Percentiles rank a stretch among this genome's conserved stretches.
Evolutionary conservation across 2,888 invertebrate genomes (phyloP).

Genomic region (Heliconius sara): DNA sequence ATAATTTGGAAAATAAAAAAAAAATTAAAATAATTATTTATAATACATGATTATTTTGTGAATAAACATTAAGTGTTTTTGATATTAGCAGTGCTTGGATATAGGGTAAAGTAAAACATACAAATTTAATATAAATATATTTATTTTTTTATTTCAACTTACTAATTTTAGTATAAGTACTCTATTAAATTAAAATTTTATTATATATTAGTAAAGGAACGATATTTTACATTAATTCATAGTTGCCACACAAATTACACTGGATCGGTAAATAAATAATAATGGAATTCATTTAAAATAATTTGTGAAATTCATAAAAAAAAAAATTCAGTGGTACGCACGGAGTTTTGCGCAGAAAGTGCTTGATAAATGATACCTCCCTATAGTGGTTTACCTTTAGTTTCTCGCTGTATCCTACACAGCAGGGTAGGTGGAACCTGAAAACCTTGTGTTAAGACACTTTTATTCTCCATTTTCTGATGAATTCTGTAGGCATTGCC

Average conservation of each 20-base stretch:
- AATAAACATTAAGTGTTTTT: not conserved
- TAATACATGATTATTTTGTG: not conserved
- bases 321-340: too few species aligned
- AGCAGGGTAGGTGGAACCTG: too few species aligned
- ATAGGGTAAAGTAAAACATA: not conserved
- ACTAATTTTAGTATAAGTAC: conserved; percentile 35
- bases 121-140: conserved; percentile 24
- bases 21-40: too few species aligned
- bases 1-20: not conserved
- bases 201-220: conserved; percentile 6
- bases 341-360: too few species aligned
- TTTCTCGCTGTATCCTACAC: too few species aligned
- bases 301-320: too few species aligned
- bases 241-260: not conserved
- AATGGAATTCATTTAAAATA: too few species aligned
- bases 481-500: too few species aligned
- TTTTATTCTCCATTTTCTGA: too few species aligned
- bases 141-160: conserved; percentile 37
- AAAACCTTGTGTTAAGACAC: too few species aligned
- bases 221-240: not conserved
- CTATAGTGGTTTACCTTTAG: too few species aligned
- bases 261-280: not conserved
- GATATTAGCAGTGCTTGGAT: not conserved
- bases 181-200: conserved; percentile 12
- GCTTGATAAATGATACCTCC: too few species aligned